phyloP scores from a whole-genome alignment of 2,888 invertebrate species.

The Parnassius glacialis region DNA sequence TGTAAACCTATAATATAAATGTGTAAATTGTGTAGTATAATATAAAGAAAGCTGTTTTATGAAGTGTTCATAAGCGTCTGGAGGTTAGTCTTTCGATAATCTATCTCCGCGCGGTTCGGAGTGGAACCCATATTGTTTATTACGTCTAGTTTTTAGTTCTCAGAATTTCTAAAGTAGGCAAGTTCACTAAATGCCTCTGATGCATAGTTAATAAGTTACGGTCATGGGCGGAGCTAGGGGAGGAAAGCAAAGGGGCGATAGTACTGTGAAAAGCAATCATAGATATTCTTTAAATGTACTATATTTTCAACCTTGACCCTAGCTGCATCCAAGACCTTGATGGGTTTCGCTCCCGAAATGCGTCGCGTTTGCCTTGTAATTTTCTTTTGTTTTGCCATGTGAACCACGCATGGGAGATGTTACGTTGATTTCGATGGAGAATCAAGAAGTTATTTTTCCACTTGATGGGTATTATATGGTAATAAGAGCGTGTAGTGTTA shows the following conservation, averaged over 20 bases:
- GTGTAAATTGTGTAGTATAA: conserved; percentile 80
- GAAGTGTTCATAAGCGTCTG: conserved; percentile 78
- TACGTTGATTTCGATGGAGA: conserved; percentile 71
- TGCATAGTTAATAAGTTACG: conserved; percentile 39
- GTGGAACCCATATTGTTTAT: conserved; percentile 29
- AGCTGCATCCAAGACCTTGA: not conserved
- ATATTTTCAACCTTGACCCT: not conserved
- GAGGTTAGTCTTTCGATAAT: conserved; percentile 54
- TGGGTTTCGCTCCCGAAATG: conserved; percentile 26
- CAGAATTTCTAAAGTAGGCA: conserved; percentile 26
- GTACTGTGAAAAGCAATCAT: not conserved
- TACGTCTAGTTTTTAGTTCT: conserved; percentile 37
- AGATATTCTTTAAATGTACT: not conserved
- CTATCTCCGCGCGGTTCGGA: conserved; percentile 23
- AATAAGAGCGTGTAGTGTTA: conserved; percentile 75
- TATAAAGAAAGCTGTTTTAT: conserved; percentile 75
- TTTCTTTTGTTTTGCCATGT: conserved; percentile 63
- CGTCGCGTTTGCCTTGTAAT: conserved; percentile 57
- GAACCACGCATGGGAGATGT: conserved; percentile 60
- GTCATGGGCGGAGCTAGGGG: conserved; percentile 35
- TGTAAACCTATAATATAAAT: conserved; percentile 75
- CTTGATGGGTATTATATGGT: conserved; percentile 65
- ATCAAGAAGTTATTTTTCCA: conserved; percentile 79
- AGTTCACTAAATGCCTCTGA: conserved; percentile 36
- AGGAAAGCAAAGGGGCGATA: not conserved